Evolutionary conservation across 1,140 invertebrate species (phyloP), one percentile per base, ranked within the genome.

Genomic region (Papilio helenus): DNA sequence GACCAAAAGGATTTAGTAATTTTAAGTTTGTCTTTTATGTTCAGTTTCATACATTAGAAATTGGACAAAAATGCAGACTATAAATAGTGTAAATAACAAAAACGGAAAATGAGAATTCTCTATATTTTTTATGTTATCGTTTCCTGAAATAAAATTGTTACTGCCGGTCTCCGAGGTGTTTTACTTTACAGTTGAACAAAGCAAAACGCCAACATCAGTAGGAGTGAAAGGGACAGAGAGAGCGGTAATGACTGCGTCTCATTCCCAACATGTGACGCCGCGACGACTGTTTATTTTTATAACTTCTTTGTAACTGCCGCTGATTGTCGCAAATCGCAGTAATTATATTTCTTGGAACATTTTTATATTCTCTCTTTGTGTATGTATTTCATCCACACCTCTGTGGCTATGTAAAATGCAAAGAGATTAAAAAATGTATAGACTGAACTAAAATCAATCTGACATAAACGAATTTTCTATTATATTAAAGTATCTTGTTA

Each of bases 231-330:
- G 51, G 82, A 83, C 51, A 14, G 10, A 4, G 2, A 1, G 39
- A 14, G 20, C 61, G 26, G 65, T 83, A 83, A 83, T 81, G 82
- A 83, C 61, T 79, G 76, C 79, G 79, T 83, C 72, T 18, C 81
- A 76, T 82, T 82, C 77, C 42, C 26, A 79, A 79, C 82, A 83
- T 76, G 82, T 83, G 82, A 82, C 73, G 81, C 79, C 79, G 71
- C 76, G 68, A 72, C 61, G 79, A 81, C 80, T 81, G 79, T 80
- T 83, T 80, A 81, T 83, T 83, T 83, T 81, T 83, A 83, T 74
- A 83, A 81, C 80, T 83, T 83, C 80, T 83, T 79, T 83, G 82
- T n/a, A 83, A 81, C 49, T 83, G 80, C 79, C 81, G 81, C 76
- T 82, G 81, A 82, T 82, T 82, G 72, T 79, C 77, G 58, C 80